These are phyloP conservation scores for Drosophila dunni DNA, from an alignment of 1,140 invertebrate genomes.

Conservation along the genomic window DNA sequence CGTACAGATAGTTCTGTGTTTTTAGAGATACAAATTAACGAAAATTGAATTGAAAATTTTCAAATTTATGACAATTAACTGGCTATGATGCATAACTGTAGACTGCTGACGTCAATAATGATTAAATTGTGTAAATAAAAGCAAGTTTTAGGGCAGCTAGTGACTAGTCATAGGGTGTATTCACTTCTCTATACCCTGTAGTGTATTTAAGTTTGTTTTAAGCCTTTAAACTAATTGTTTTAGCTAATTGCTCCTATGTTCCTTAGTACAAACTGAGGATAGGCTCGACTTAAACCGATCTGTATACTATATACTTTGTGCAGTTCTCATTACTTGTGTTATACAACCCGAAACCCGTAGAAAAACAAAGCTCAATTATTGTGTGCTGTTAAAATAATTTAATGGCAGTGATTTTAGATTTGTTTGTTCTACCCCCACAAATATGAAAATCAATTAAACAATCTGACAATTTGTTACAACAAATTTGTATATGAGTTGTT, in stretches of 20 bases:
- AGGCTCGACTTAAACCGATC: background rate
- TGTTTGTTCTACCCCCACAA: constrained; percentile 5
- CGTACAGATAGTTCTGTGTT: constrained; percentile 1
- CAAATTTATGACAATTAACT: constrained; percentile 12
- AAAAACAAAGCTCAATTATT: constrained; percentile 19
- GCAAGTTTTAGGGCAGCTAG: constrained; percentile 1
- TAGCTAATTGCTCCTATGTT: constrained; percentile 27
- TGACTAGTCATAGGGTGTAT: constrained; percentile 3
- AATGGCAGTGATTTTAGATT: constrained; percentile 6
- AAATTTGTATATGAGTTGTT: constrained; percentile 17
- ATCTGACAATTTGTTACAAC: constrained; percentile 7
- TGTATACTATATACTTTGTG: background rate
- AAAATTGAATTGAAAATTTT: constrained; percentile 5
- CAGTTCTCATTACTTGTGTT: background rate
- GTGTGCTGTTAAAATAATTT: constrained; percentile 31
- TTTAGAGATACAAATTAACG: background rate
- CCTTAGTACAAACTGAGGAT: constrained; percentile 16
- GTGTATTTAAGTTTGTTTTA: too few relatives aligned
- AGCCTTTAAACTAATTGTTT: constrained; percentile 20
- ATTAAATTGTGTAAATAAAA: background rate
- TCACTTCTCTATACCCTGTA: background rate
- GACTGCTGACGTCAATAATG: constrained; percentile 17
- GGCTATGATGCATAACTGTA: background rate
- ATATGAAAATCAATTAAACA: constrained; percentile 37
- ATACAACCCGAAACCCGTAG: constrained; percentile 5